These are phyloP conservation scores for Stenopsyche tienmushanensis DNA, from an alignment of 1,140 invertebrate species.

Conservation along the genomic window DNA sequence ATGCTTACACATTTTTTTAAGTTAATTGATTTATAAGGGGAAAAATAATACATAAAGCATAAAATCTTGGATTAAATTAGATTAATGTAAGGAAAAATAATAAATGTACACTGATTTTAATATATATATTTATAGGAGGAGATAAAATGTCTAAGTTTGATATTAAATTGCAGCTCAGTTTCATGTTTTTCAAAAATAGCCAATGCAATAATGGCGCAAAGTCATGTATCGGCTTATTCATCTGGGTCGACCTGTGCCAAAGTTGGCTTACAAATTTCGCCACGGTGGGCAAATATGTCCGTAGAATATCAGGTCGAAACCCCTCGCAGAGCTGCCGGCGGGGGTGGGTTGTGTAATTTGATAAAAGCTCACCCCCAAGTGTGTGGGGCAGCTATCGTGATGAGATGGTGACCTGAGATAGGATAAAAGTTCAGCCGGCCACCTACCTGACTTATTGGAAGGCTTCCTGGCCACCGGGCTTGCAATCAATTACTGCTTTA, in stretches of 20 bases:
- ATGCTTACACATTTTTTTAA: too few species aligned
- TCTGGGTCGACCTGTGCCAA: background rate
- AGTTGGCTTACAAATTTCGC: background rate
- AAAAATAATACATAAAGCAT: too few species aligned
- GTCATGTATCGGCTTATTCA: background rate
- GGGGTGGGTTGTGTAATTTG: conserved; percentile 23
- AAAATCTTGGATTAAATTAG: too few species aligned
- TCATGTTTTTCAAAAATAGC: background rate
- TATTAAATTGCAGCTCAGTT: too few species aligned
- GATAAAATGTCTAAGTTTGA: too few species aligned
- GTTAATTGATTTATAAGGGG: too few species aligned
- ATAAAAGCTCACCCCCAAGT: conserved; percentile 30
- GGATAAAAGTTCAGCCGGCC: conserved; percentile 21
- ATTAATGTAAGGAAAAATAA: too few species aligned
- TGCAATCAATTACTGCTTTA: conserved; percentile 6
- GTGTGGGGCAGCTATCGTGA: too few species aligned
- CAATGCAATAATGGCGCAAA: background rate
- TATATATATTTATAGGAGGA: too few species aligned
- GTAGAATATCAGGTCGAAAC: too few species aligned
- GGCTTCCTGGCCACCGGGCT: background rate
- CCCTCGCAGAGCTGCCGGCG: background rate
- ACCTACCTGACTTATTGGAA: conserved; percentile 8
- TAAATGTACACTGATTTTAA: too few species aligned
- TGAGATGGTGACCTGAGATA: conserved; percentile 29
- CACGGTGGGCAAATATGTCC: background rate